These are phyloP conservation scores for Dynastes grantii DNA, from an alignment of 2,888 invertebrate genomes.

Conservation along the genomic window DNA sequence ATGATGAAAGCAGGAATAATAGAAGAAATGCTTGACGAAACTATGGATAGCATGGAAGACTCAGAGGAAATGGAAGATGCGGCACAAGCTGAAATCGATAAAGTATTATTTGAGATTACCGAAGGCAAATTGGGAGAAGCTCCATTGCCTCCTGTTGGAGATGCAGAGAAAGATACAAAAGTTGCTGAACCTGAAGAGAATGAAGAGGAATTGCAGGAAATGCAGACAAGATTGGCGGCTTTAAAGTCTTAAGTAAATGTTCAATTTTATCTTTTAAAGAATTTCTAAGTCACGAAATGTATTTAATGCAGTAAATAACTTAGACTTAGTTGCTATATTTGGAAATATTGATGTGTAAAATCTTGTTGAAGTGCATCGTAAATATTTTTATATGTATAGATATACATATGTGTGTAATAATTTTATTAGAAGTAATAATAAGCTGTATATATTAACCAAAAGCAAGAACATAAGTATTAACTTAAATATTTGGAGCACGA, in stretches of 20 bases:
- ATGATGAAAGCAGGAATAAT: slow-evolving; percentile 99
- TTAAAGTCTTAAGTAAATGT: slow-evolving; percentile 82
- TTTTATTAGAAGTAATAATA: background rate
- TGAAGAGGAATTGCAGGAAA: slow-evolving; percentile 89
- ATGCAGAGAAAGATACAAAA: slow-evolving; percentile 73
- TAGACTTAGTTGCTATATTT: background rate
- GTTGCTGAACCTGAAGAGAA: slow-evolving; percentile 76
- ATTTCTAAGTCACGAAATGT: too few relatives aligned
- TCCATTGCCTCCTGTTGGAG: slow-evolving; percentile 83
- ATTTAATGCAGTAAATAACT: background rate
- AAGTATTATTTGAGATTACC: slow-evolving; percentile 88
- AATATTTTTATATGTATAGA: slow-evolving; percentile 39
- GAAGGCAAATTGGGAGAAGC: slow-evolving; percentile 94
- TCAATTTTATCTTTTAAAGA: background rate
- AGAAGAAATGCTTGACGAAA: slow-evolving; percentile 99
- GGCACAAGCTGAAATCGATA: slow-evolving; percentile 85
- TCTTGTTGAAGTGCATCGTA: slow-evolving; percentile 28
- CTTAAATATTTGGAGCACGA: too few relatives aligned
- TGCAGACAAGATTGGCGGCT: slow-evolving; percentile 91
- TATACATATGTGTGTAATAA: background rate
- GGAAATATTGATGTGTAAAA: slow-evolving; percentile 21
- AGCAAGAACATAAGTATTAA: too few relatives aligned
- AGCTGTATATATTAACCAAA: background rate
- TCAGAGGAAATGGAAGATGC: slow-evolving; percentile 97
- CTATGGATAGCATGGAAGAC: slow-evolving; percentile 94